phyloP scores from a whole-genome alignment of 1,140 invertebrate genomes.

The Nasonia longicornis region DNA sequence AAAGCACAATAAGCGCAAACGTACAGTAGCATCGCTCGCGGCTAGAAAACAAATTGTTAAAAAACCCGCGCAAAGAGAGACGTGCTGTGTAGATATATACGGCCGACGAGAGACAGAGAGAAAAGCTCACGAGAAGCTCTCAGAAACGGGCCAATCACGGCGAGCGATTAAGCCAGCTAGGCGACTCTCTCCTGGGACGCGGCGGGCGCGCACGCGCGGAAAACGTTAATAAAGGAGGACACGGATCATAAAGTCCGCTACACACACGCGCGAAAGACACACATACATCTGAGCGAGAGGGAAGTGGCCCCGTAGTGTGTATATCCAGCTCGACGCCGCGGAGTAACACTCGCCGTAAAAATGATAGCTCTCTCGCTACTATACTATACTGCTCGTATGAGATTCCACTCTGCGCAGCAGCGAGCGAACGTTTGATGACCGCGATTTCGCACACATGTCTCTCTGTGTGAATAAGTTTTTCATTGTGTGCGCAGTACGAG shows the following conservation, averaged over 20 bases:
- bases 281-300: neutral
- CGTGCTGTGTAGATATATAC: neutral
- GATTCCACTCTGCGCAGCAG: neutral
- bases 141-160: neutral
- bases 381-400: neutral
- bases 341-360: conserved; percentile 16
- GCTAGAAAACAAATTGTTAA: conserved; percentile 11
- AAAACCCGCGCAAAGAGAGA: neutral
- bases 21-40: neutral
- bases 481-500: too few species aligned
- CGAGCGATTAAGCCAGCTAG: neutral
- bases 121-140: neutral
- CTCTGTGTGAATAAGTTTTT: neutral
- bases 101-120: neutral
- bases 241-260: conserved; percentile 11
- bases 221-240: conserved; percentile 18
- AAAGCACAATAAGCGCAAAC: neutral
- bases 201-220: neutral
- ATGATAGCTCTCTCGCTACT: conserved; percentile 7
- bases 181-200: neutral
- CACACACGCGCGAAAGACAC: neutral
- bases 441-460: neutral
- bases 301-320: neutral
- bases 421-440: neutral
- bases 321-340: neutral